Evolutionary conservation across 2,797 vertebrate species (phyloP), one percentile per base, ranked within the genome.

Genomic region (Dallia pectoralis): DNA sequence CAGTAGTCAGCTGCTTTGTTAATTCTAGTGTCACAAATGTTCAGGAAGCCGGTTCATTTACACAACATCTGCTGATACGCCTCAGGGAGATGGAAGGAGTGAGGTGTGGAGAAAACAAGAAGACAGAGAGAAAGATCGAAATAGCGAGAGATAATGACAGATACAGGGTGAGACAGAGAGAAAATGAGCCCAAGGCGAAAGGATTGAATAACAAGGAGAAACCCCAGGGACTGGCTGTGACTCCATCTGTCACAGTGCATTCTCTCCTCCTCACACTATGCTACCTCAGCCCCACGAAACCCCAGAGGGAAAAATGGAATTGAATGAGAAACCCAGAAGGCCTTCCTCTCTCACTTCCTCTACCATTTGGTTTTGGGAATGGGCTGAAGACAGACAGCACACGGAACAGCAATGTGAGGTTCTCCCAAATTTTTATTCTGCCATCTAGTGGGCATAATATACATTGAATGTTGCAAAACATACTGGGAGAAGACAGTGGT

Each of bases 121-220:
- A 70, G 69, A 33, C 18, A 56, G 69, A 70, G 25, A 36, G 30
- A 59, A 16, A 59, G 69, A 40, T 16, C 4, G 7, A 70, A 18
- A 33, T 8, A 53, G 48, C 4, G 18, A 56, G 30, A 70, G 51
- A 59, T 30, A 70, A 12, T 1, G 30, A 70, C 19, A 70, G 9
- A 61, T 27, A 22, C 15, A 22, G 11, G 36, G 14, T 15, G 1
- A 40, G 19, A 61, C 14, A 47, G 22, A 71, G 22, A 47, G 4
- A 15, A 19, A n/a, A 9, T n/a, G 30, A 18, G 12, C 16, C 12
- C 62, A 22, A 63, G 9, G 62, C 16, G 47, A 18, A 0, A 27
- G 27, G 4, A 44, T 56, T 44, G 64, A 14, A 15, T 14, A 51
- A 22, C n/a, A 56, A 51, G 5, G 53, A 25, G n/a, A 59, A 6